Percentiles rank a stretch among this genome's conserved stretches.
phyloP scores from a whole-genome alignment of 2,797 vertebrate species.

The Cuculus canorus region DNA sequence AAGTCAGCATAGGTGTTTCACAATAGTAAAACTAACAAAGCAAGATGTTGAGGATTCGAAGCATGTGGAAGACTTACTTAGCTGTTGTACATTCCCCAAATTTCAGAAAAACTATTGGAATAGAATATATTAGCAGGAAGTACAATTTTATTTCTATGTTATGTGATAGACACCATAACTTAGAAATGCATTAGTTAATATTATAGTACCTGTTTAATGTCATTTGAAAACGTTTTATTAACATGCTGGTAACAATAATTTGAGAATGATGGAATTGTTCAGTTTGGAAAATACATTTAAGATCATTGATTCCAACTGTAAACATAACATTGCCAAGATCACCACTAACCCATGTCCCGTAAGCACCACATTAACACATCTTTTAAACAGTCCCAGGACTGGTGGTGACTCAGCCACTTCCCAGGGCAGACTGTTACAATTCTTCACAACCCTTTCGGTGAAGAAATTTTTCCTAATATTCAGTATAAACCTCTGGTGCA shows the following conservation, averaged over 20 bases:
- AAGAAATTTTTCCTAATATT: too few relatives aligned
- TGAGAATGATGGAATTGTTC: not conserved
- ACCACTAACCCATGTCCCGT: too few relatives aligned
- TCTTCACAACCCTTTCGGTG: too few relatives aligned
- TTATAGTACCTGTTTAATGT: not conserved
- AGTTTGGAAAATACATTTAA: too few relatives aligned
- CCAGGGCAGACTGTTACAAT: too few relatives aligned
- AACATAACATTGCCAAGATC: too few relatives aligned
- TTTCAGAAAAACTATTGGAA: not conserved
- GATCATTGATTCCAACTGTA: too few relatives aligned
- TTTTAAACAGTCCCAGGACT: too few relatives aligned
- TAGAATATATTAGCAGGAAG: not conserved
- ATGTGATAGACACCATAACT: not conserved
- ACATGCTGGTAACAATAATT: not conserved
- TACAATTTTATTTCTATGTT: not conserved
- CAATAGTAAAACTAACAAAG: not conserved
- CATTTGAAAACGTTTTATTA: not conserved
- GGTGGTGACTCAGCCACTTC: too few relatives aligned
- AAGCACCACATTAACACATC: too few relatives aligned
- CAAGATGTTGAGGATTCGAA: not conserved
- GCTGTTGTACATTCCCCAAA: not conserved
- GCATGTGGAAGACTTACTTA: not conserved
- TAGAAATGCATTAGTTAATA: not conserved
- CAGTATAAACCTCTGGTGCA: too few relatives aligned
- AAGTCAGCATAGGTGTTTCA: accelerated